Evolutionary conservation across 2,888 invertebrate species (phyloP), one percentile per base, ranked within the genome.

Genomic region (Drosophila siamana): DNA sequence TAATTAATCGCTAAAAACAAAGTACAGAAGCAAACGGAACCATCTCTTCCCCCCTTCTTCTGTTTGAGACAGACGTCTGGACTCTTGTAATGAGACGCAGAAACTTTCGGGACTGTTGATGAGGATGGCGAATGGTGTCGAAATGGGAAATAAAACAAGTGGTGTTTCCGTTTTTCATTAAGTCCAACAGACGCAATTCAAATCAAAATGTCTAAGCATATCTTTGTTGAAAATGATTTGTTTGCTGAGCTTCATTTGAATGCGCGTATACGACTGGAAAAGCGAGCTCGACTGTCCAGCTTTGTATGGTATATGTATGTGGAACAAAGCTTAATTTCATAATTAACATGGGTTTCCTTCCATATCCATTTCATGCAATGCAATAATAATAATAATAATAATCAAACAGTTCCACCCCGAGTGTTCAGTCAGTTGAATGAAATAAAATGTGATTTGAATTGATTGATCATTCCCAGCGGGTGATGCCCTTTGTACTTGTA

Each of bases 381-480:
- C 52, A 74, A 77, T 79, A 75, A 19, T 19, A 19, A 74, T 74
- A 19, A 74, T 74, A 57, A 65, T 59, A 59, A 79, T 68, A 63
- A 70, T 65, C 66, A 43, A 33, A 46, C 52, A 61, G 26, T 52
- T 63, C 62, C 50, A 68, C 68, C 73, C 78, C 50, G 47, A 15
- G 24, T 43, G 73, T 47, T 70, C 82, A 68, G 52, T 87, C 68
- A 64, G 50, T 47, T 67, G 74, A 50, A 83, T 67, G 59, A 72
- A 82, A 82, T 83, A 72, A 75, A 87, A 82, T 87, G 74, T 78
- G 79, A 78, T 82, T 89, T 86, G 89, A 90, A 83, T 90, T 91
- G 91, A 91, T 92, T 91, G 91, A 91, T 91, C 92, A 90, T 87
- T 88, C 91, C 91, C 91, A 86, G 88, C 88, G 92, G 91, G 92